phyloP scores from a whole-genome alignment of 1,140 invertebrate genomes.

The Nebria ingens region DNA sequence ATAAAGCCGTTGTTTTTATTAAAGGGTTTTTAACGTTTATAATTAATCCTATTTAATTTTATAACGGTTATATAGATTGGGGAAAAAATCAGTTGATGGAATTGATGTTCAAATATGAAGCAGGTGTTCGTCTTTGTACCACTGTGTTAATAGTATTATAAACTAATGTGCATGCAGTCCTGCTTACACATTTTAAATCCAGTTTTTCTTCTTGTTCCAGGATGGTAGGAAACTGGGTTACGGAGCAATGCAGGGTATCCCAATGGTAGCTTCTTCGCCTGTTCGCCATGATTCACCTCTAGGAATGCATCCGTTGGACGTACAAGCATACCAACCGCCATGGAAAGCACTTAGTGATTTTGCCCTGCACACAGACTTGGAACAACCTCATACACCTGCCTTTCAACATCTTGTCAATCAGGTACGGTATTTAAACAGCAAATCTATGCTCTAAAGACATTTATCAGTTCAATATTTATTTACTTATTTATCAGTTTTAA shows the following conservation, averaged over 20 bases:
- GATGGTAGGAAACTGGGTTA: constrained; percentile 88
- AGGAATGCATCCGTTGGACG: constrained; percentile 77
- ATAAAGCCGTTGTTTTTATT: too few relatives aligned
- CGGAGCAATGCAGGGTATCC: constrained; percentile 87
- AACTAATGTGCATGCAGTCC: too few relatives aligned
- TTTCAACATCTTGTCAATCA: constrained; percentile 95
- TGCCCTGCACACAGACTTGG: constrained; percentile 86
- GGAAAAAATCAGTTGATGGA: too few relatives aligned
- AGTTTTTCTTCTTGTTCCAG: constrained; percentile 45
- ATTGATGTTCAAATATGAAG: too few relatives aligned
- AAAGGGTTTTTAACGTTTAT: too few relatives aligned
- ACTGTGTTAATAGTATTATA: too few relatives aligned
- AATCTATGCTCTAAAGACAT: not conserved
- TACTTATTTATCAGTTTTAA: constrained; percentile 8
- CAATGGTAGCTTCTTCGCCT: constrained; percentile 91
- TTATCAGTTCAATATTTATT: not conserved
- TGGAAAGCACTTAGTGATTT: constrained; percentile 96
- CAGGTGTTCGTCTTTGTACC: too few relatives aligned
- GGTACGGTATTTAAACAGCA: constrained; percentile 50
- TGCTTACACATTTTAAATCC: too few relatives aligned
- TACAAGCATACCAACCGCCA: constrained; percentile 91
- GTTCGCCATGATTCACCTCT: constrained; percentile 85
- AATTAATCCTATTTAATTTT: too few relatives aligned
- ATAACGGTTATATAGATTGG: too few relatives aligned
- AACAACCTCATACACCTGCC: constrained; percentile 75